Base-by-base conservation (phyloP, 2,113 vertebrate genomes). In the Heterocephalus glaber region DNA sequence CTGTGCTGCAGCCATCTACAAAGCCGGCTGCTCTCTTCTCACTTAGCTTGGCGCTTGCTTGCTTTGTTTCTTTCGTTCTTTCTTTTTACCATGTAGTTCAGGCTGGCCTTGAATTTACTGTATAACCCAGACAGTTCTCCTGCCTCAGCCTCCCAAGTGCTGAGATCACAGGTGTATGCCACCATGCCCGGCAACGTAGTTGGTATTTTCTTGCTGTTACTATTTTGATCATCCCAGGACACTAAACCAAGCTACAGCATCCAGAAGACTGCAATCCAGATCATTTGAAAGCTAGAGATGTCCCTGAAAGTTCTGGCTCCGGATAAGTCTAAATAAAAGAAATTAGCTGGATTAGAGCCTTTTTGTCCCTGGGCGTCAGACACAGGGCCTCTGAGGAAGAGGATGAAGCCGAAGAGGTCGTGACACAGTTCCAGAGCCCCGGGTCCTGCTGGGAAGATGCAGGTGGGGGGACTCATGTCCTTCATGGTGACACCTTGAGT, bases 201-300 rank as follows among this genome's bases (percentile, higher is more conserved):
- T 35, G 79, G 35, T 81, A 3, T 79, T 82, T 54, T 82, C 68
- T 81, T 83, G 41, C 13, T 76, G 12, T 58, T 63, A 38, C 72
- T 86, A 63, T 87, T 95, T 76, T 76, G 20, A n/a, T 92, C 58
- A 84, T 9, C 8, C 93, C 82, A 74, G 30, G 26, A 76, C 52
- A 95, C 33, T 92, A 76, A 94, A 68, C 61, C 72, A 86, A 90
- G 82, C 47, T 19, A 74, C 7, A 86, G 33, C 49, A 52, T 74
- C 28, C 74, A 68, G 84, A 61, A 89, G 56, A 28, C 20, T 86
- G 92, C 84, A 52, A 26, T 77, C 90, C 87, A 89, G 77, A 94
- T 52, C 49, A 86, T n/a, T 56, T 85, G 70, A n/a, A 85, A 72
- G n/a, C 47, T 54, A 54, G 76, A 33, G 54, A 86, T 41, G 90